A percentile compares a stretch with the other conserved stretches of the same genome.
Evolutionary conservation across 2,113 vertebrate genomes (phyloP).

Genomic region (Eleginops maclovinus): DNA sequence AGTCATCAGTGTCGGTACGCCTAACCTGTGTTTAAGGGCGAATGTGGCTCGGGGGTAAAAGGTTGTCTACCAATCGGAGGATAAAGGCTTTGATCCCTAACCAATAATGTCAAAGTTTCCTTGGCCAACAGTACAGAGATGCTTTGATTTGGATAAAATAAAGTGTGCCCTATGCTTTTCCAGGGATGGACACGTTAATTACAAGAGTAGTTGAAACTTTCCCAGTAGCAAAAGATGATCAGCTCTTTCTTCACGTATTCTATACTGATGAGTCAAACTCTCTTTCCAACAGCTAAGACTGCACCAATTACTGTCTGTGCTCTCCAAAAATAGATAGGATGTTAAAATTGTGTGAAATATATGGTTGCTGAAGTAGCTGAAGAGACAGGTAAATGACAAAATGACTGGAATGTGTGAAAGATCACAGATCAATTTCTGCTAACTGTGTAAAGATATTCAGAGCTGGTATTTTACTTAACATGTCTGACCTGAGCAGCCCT

Average conservation of each 20-base stretch:
- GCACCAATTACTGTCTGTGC: neutral
- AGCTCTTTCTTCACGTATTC: slow-evolving; percentile 3
- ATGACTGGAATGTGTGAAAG: neutral
- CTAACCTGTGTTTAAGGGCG: slow-evolving; percentile 8
- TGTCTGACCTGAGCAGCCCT: neutral
- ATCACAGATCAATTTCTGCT: neutral
- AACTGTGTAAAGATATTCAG: slow-evolving; percentile 4
- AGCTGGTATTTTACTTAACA: slow-evolving; percentile 10
- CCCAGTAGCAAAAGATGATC: neutral
- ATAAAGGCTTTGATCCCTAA: too few relatives aligned
- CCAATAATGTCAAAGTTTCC: too few relatives aligned
- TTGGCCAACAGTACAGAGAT: too few relatives aligned
- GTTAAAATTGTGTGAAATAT: slow-evolving; percentile 22
- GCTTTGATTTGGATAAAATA: too few relatives aligned
- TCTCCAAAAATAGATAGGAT: neutral
- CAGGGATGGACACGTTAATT: neutral
- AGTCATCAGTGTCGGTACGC: neutral
- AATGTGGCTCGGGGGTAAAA: too few relatives aligned
- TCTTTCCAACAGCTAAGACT: neutral
- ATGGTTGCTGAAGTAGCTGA: neutral
- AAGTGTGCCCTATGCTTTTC: too few relatives aligned
- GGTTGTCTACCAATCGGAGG: too few relatives aligned
- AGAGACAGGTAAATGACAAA: slow-evolving; percentile 3
- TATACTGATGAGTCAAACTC: slow-evolving; percentile 4
- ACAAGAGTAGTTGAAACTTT: neutral